Percentiles rank a stretch among this genome's conserved stretches.
phyloP scores from a whole-genome alignment of 2,113 vertebrate genomes.

The Festucalex cinctus region DNA sequence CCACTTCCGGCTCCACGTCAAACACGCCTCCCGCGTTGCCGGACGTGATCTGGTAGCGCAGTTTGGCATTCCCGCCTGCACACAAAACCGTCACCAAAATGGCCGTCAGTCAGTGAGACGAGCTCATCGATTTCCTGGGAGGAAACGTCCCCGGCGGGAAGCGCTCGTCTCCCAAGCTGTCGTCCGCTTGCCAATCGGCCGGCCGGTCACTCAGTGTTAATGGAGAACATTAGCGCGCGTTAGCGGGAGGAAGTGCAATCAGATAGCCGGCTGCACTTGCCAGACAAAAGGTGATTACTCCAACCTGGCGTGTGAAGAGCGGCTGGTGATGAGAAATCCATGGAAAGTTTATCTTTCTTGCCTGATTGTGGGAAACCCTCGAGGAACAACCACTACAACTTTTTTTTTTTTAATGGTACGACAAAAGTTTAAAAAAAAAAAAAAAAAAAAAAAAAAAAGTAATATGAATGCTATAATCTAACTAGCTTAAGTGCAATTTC shows the following conservation, averaged over 20 bases:
- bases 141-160: not conserved
- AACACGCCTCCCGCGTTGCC: slow-evolving; percentile 82
- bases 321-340: not conserved
- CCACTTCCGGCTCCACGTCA: slow-evolving; percentile 82
- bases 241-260: not conserved
- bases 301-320: not conserved
- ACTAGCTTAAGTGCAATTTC: too few relatives aligned
- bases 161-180: not conserved
- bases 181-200: slow-evolving; percentile 10
- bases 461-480: too few relatives aligned
- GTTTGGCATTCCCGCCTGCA: slow-evolving; percentile 82
- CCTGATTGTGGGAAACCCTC: not conserved
- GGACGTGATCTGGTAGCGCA: slow-evolving; percentile 85
- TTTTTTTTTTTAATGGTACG: not conserved
- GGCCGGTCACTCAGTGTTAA: not conserved
- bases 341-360: not conserved
- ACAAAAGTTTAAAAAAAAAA: too few relatives aligned
- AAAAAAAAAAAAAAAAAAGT: not conserved
- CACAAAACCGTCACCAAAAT: not conserved
- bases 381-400: not conserved
- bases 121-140: not conserved
- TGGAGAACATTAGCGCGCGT: slow-evolving; percentile 8
- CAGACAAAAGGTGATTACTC: not conserved
- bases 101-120: not conserved
- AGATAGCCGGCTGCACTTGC: not conserved